Evolutionary conservation across 2,797 vertebrate genomes (phyloP), one percentile per base, ranked within the genome.

Genomic region (Etheostoma perlongum): DNA sequence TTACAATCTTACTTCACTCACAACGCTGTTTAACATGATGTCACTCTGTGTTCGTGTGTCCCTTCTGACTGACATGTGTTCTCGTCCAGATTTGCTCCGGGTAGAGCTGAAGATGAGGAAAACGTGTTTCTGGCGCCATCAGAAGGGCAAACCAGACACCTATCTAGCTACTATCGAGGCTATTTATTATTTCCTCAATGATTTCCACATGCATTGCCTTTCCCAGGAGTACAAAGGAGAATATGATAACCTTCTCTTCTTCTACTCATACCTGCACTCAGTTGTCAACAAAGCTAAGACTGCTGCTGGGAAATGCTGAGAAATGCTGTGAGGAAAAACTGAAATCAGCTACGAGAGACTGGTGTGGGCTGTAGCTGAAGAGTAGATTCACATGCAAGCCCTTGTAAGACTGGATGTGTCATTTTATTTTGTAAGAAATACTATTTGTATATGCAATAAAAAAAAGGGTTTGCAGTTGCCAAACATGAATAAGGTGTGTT

Each of bases 131-230:
- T 99, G 98, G 98, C 96, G 97, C 71, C 96, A 95, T 88, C 98
- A 99, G 88, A 97, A 96, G 91, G 98, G 98, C 82, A 97, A 97
- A 84, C 98, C 98, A 30, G 96, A 98, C 81, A 97, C 97, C 0
- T 99, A 98, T 91, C 94, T 99, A 40, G 96, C 98, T 62, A 99
- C 98, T 5, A 98, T 99, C 36, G 98, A 99, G 94, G 98, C 98
- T 0, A 96, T 99, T 90, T 99, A 99, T 90, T 99, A 98, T 92
- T 99, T 99, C 82, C 90, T 99, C 53, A 96, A 96, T 78, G 98
- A 99, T 87, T 98, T 97, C 83, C 97, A 98, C 13, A 89, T 92
- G 79, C 94, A 95, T 19, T 79, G 97, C 87, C 88, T 97, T 79
- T 88, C 91, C 80, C 92, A 95, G 73, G 94, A 93, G 74, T 99